Evolutionary conservation across 2,113 vertebrate genomes (phyloP).

Genomic region (Halcyon senegalensis): DNA sequence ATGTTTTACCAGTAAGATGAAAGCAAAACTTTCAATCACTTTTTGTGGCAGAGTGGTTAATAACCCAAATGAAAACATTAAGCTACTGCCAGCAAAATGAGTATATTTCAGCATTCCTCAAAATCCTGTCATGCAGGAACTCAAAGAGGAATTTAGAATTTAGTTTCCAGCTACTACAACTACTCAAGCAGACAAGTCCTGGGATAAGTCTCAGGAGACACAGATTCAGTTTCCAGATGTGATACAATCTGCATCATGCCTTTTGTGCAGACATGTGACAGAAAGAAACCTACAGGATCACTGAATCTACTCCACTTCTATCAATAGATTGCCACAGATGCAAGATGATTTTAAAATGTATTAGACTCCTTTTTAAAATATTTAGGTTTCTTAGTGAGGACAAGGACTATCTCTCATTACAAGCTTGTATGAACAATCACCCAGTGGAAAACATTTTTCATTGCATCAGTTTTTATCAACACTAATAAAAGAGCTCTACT

Average conservation of each 20-base stretch:
- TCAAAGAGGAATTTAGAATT: neutral
- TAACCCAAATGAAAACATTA: neutral
- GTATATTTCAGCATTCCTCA: neutral
- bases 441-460: neutral
- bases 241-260: neutral
- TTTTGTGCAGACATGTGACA: neutral
- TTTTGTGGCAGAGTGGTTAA: neutral
- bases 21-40: neutral
- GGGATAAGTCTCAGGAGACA: neutral
- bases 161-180: neutral
- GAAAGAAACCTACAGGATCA: neutral
- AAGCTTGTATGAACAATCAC: neutral
- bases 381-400: rapidly evolving
- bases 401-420: neutral
- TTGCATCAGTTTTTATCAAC: neutral
- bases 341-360: neutral
- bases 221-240: neutral
- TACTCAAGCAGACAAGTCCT: neutral
- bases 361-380: neutral
- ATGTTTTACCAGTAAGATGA: neutral
- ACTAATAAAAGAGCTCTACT: neutral
- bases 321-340: neutral
- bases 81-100: neutral
- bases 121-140: neutral
- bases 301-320: neutral